Conservation (phyloP, 2,888 invertebrate species). For the Pherbina coryleti region DNA sequence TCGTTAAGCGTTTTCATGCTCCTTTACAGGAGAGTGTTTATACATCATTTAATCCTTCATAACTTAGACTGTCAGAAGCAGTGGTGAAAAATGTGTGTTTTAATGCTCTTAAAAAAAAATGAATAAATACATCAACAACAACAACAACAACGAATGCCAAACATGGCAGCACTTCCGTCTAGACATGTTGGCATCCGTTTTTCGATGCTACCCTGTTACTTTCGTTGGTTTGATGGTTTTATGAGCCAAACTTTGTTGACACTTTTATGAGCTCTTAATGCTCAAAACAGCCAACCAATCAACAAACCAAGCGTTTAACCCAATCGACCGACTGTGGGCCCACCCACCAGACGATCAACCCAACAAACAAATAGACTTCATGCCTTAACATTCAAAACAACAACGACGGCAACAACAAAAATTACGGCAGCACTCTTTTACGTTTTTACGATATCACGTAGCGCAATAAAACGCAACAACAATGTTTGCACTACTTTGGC, state of each 20-base stretch:
- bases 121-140: background rate
- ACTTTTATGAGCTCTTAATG: slow-evolving; percentile 28
- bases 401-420: background rate
- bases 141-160: background rate
- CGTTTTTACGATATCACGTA: slow-evolving; percentile 22
- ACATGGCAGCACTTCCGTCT: slow-evolving; percentile 1
- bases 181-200: background rate
- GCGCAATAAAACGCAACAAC: background rate
- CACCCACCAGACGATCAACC: background rate
- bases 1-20: too few species aligned
- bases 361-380: background rate
- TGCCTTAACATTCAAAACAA: background rate
- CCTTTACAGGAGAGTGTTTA: too few species aligned
- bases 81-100: too few species aligned
- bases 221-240: slow-evolving; percentile 24
- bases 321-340: too few species aligned
- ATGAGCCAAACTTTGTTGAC: slow-evolving; percentile 15
- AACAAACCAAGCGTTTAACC: too few species aligned
- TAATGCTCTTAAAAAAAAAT: too few species aligned
- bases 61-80: too few species aligned
- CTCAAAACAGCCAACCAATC: background rate
- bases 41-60: too few species aligned
- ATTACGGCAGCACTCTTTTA: background rate
- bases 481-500: background rate
- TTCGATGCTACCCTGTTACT: background rate